Conservation (phyloP, 1,140 invertebrate genomes). For the Hylaeus anthracinus region DNA sequence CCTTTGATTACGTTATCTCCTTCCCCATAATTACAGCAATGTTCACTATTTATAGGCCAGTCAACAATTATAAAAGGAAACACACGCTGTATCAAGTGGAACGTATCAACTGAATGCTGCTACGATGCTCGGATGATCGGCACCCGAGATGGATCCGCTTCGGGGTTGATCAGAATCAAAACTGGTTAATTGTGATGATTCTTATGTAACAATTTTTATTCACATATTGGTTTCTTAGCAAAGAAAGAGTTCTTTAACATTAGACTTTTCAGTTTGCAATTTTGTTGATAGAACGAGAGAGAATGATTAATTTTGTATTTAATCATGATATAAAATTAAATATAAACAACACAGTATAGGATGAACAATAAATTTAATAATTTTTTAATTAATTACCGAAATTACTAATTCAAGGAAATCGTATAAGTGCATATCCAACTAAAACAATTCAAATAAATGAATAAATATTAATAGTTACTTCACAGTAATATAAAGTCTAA, state of each 20-base stretch:
- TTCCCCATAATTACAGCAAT: constrained; percentile 64
- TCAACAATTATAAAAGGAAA: constrained; percentile 9
- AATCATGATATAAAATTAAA: too few species aligned
- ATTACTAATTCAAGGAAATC: too few species aligned
- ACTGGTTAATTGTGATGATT: not conserved
- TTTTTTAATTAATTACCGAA: too few species aligned
- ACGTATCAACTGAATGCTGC: not conserved
- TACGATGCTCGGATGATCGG: constrained; percentile 6
- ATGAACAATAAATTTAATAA: too few species aligned
- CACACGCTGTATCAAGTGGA: not conserved
- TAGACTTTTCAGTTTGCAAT: too few species aligned
- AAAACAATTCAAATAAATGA: too few species aligned
- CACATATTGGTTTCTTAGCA: not conserved
- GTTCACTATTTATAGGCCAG: constrained; percentile 62
- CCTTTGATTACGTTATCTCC: constrained; percentile 60
- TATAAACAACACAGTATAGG: too few species aligned
- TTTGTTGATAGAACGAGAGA: too few species aligned
- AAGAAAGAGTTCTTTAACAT: not conserved
- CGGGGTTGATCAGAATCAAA: not conserved
- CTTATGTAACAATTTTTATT: not conserved
- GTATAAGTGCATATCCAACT: too few species aligned
- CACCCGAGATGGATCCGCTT: not conserved
- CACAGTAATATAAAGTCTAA: too few species aligned
- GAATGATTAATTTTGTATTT: too few species aligned
- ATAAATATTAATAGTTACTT: too few species aligned